These are phyloP conservation scores for Galago senegalensis DNA, from an alignment of 2,797 vertebrate species.

Conservation along the genomic window DNA sequence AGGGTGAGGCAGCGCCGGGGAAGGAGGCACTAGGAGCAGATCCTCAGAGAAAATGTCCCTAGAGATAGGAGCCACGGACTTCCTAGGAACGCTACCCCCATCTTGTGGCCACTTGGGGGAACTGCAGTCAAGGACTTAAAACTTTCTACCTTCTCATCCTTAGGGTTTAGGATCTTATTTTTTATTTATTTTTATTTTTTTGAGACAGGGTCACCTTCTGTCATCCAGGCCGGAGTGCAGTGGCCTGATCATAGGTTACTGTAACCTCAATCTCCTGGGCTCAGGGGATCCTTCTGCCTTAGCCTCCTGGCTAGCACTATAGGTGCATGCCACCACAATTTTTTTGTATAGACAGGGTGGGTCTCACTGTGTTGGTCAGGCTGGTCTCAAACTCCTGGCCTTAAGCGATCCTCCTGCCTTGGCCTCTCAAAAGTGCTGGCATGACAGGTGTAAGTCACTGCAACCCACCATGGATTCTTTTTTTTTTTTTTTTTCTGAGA, in stretches of 20 bases:
- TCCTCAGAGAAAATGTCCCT: neutral
- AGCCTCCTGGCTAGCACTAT: neutral
- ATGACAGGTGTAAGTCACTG: neutral
- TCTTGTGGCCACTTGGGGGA: slow-evolving; percentile 58
- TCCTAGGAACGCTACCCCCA: slow-evolving; percentile 26
- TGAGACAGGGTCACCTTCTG: neutral
- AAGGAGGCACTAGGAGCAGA: fast-evolving
- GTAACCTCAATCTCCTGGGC: neutral
- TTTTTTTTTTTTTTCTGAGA: no score
- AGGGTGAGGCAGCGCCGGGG: neutral
- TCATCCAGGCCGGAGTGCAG: neutral
- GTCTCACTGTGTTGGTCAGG: neutral
- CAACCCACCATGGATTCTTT: neutral
- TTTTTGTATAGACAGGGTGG: neutral
- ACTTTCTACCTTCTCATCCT: neutral
- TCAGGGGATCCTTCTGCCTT: neutral
- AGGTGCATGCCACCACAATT: neutral
- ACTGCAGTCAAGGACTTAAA: slow-evolving; percentile 50
- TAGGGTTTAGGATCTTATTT: neutral
- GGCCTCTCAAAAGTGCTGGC: neutral
- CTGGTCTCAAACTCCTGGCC: neutral
- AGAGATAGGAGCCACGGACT: neutral
- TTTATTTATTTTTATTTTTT: neutral
- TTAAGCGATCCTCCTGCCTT: neutral
- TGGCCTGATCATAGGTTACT: neutral